Conservation (phyloP, 2,113 vertebrate species). For the Thunnus thynnus region DNA sequence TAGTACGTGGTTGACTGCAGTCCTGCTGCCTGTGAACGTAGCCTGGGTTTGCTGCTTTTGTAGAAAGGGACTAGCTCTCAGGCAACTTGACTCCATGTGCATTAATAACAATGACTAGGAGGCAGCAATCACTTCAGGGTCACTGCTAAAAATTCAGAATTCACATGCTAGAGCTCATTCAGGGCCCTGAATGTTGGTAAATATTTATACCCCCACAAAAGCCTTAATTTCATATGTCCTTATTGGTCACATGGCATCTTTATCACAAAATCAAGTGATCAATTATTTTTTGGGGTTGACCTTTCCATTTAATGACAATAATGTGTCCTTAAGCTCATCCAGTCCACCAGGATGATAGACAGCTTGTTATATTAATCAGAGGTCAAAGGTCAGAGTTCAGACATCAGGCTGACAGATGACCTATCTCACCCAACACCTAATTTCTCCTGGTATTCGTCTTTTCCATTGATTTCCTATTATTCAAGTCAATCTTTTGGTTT, state of each 20-base stretch:
- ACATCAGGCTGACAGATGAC: conserved; percentile 57
- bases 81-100: neutral
- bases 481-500: conserved; percentile 54
- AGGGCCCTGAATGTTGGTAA: neutral
- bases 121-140: neutral
- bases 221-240: neutral
- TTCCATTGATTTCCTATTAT: conserved; percentile 70
- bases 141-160: neutral
- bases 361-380: conserved; percentile 24
- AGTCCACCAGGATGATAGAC: conserved; percentile 33
- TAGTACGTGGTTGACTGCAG: neutral
- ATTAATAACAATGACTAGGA: neutral
- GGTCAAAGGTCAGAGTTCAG: conserved; percentile 70
- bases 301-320: conserved; percentile 7
- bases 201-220: neutral
- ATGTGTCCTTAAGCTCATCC: conserved; percentile 16
- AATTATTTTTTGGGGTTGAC: neutral
- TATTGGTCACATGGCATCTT: neutral
- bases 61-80: neutral
- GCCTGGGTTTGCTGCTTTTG: neutral
- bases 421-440: conserved; percentile 39
- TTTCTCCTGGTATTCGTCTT: conserved; percentile 35
- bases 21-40: conserved; percentile 7
- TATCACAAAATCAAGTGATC: neutral
- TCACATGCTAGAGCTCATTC: neutral